Base-by-base conservation (phyloP, 37 sponge, comb jelly and placozoan species). In the Beroe forskalii region DNA sequence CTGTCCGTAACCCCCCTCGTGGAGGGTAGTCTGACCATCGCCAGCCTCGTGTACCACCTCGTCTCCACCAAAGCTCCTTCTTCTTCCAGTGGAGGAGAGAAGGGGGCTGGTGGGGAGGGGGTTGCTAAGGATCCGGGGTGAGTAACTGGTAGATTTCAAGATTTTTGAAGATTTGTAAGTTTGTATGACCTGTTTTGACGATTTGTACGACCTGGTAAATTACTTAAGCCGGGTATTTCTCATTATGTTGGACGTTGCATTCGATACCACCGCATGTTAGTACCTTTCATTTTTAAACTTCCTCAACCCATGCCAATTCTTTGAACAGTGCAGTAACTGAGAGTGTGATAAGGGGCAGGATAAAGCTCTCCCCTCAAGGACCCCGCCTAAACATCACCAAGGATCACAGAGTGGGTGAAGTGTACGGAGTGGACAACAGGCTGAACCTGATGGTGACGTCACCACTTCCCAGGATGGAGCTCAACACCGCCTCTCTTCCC, bases 351-450 rank as follows among this genome's bases (percentile, higher is more conserved):
- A 43, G 38, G n/a, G 86, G 86, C 1, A 41, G 40, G 86, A 80
- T 80, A 80, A 44, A 41, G 27, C 31, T 80, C 25, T 8, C 8
- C 22, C 86, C 86, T 2, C 23, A 30, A 24, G 86, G 86, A 41
- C 86, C 86, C 55, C 1, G 86, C 2, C 48, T 80, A 23, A 80
- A 80, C 86, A 4, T 22, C 0, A 80, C 86, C 30, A 80, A 80
- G 86, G 86, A 80, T 30, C 86, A 80, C n/a, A 32, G 44, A 22
- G 55, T 44, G 2, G 86, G 86, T 42, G 40, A 80, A 25, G 86
- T 80, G n/a, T 80, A 80, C 55, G 86, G 86, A 27, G 40, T 80
- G 28, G 86, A 80, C 31, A 80, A 80, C 86, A 80, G 86, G 55
- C 86, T 80, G 38, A 80, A 80, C 27, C 20, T 80, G 30, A 43